Evolutionary conservation across 2,888 invertebrate species (phyloP), one percentile per base, ranked within the genome.

Genomic region (Lepidonotus clava): DNA sequence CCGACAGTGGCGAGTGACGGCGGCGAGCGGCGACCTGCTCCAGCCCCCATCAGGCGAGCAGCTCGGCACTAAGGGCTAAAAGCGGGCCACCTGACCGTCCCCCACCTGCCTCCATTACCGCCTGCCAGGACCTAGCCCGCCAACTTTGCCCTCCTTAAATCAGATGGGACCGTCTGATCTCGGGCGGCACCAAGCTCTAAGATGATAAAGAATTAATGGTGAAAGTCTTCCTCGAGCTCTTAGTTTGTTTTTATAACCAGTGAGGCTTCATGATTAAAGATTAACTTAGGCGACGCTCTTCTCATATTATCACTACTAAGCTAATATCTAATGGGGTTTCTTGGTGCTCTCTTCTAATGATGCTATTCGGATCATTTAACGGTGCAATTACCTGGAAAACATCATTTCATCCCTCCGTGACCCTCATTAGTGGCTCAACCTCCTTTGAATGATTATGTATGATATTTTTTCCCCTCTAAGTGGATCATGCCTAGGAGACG

Each of bases 321-420:
- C 71, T 71, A 71, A 71, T 71, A 71, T 71, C 71, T 71, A 71
- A 71, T 38, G 36, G 71, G 71, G 71, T 71, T 71, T 21, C 71
- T 71, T 24, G 71, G 71, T 71, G 71, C 71, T 34, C 71, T 34
- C 38, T 71, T 71, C 71, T 71, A 71, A 71, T 71, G 71, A 71
- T 71, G 71, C 71, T 71, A 71, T 71, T 71, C 71, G 71, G 71
- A 71, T 38, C 71, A 71, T 71, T 71, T 71, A 71, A 38, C 71
- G 34, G 71, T 38, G 71, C 71, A 71, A 71, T 71, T 71, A 71
- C 71, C 71, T 71, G 71, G 71, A 71, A 71, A 71, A 71, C 71
- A 71, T 36, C 71, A 71, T 71, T 71, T 71, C 71, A 71, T 71
- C 71, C 34, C 71, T 38, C 36, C 38, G 38, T 71, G 71, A 71